Conservation (phyloP, 2,888 invertebrate species). For the Aphodius sticticus region DNA sequence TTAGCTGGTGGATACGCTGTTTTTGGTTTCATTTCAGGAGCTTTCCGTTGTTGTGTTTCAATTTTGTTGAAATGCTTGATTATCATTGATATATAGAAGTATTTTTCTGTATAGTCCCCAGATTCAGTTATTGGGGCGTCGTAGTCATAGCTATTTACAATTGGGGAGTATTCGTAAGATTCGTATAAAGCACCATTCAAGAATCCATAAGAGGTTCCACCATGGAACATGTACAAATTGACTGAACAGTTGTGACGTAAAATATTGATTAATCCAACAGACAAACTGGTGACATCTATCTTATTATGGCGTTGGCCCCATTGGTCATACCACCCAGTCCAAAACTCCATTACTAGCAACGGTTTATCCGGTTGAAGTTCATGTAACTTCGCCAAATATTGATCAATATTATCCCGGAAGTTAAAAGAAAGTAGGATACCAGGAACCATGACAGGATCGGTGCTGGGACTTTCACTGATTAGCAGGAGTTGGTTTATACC, state of each 20-base stretch:
- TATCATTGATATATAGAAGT: constrained; percentile 44
- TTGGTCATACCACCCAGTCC: constrained; percentile 46
- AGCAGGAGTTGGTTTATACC: constrained; percentile 42
- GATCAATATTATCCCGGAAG: constrained; percentile 50
- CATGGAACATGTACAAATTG: constrained; percentile 92
- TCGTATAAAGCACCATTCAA: constrained; percentile 54
- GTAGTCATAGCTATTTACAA: constrained; percentile 73
- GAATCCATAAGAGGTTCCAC: constrained; percentile 88
- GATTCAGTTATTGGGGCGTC: constrained; percentile 90
- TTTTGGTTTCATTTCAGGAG: constrained; percentile 49
- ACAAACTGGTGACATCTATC: constrained; percentile 59
- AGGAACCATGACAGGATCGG: constrained; percentile 56
- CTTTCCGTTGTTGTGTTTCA: constrained; percentile 51
- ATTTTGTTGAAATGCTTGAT: background rate
- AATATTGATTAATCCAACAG: constrained; percentile 37
- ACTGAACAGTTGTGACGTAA: constrained; percentile 65
- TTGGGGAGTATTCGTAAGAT: constrained; percentile 45
- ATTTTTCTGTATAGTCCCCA: constrained; percentile 86
- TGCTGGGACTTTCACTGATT: constrained; percentile 45
- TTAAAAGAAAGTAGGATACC: constrained; percentile 54
- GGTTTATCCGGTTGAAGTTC: constrained; percentile 62
- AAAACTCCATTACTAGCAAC: constrained; percentile 67
- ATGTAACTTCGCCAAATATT: constrained; percentile 39
- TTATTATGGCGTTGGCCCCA: constrained; percentile 44
- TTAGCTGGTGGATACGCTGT: constrained; percentile 46